These are phyloP conservation scores for Hippocampus kuda DNA, from an alignment of 2,797 vertebrate genomes.

Conservation along the genomic window DNA sequence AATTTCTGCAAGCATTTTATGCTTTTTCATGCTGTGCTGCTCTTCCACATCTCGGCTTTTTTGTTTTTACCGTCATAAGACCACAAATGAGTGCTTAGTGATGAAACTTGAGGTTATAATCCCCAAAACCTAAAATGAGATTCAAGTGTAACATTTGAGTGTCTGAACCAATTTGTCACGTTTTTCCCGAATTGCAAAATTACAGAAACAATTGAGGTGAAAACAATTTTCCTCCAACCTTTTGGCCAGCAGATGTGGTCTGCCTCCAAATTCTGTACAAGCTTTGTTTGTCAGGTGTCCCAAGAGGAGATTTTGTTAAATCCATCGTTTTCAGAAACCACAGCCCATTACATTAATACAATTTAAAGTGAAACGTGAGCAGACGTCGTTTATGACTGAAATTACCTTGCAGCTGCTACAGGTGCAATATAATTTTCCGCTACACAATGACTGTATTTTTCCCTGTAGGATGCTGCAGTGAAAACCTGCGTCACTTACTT, in stretches of 20 bases:
- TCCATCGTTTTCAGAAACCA: constrained; percentile 15
- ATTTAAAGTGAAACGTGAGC: constrained; percentile 23
- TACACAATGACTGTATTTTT: constrained; percentile 31
- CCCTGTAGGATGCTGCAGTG: constrained; percentile 13
- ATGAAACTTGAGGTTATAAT: constrained; percentile 6
- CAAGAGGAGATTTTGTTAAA: constrained; percentile 1
- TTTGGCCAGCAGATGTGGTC: constrained; percentile 4
- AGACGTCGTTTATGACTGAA: constrained; percentile 15
- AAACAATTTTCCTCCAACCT: not conserved
- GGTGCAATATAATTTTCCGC: constrained; percentile 22
- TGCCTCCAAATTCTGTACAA: not conserved
- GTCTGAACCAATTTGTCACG: constrained; percentile 1
- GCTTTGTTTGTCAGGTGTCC: constrained; percentile 10
- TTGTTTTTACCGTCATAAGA: constrained; percentile 8
- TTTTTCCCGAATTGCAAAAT: constrained; percentile 4
- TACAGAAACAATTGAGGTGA: constrained; percentile 7
- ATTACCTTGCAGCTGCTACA: constrained; percentile 30
- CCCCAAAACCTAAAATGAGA: not conserved
- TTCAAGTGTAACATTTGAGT: not conserved
- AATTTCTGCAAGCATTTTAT: not conserved
- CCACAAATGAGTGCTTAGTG: not conserved
- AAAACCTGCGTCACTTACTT: constrained; percentile 27
- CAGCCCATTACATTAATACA: constrained; percentile 12
- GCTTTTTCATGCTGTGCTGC: not conserved
- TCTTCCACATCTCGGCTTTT: constrained; percentile 9